Evolutionary conservation across 2,888 invertebrate species (phyloP).

Genomic region (Carcina quercana): DNA sequence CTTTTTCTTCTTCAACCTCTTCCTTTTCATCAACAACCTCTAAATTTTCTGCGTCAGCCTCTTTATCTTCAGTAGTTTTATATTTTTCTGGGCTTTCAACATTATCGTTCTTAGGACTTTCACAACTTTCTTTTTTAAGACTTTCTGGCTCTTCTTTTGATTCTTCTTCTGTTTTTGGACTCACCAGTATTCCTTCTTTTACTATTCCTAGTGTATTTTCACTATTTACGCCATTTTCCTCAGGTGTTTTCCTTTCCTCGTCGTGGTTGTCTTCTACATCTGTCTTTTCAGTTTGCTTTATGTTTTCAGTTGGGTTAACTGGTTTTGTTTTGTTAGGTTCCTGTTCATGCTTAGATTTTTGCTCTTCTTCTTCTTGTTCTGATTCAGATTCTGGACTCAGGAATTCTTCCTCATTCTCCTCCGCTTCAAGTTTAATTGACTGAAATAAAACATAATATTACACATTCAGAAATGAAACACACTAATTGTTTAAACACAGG

Average conservation of each 20-base stretch:
- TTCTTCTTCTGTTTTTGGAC: neutral
- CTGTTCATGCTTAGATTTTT: conserved; percentile 18
- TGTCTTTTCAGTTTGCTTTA: conserved; percentile 2
- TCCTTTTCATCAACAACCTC: no score
- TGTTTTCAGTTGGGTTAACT: conserved; percentile 10
- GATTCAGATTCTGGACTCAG: conserved; percentile 64
- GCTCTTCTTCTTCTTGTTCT: conserved; percentile 46
- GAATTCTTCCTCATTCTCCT: conserved; percentile 67
- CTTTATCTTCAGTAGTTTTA: neutral
- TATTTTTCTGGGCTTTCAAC: neutral
- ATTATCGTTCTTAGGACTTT: conserved; percentile 1
- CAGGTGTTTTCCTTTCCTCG: conserved; percentile 26
- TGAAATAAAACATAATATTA: no score
- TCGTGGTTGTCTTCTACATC: conserved; percentile 38
- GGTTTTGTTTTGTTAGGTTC: conserved; percentile 11
- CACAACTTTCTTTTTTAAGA: conserved; percentile 10
- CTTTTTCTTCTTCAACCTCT: no score
- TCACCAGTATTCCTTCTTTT: neutral
- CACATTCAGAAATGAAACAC: no score
- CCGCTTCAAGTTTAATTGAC: conserved; percentile 37
- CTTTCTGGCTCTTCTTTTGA: neutral
- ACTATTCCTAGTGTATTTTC: conserved; percentile 1
- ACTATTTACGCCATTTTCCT: conserved; percentile 10
- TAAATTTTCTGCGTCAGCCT: conserved; percentile 4
- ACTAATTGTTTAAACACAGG: no score